Evolutionary conservation across 2,113 vertebrate species (phyloP).

Genomic region (Theristicus caerulescens): DNA sequence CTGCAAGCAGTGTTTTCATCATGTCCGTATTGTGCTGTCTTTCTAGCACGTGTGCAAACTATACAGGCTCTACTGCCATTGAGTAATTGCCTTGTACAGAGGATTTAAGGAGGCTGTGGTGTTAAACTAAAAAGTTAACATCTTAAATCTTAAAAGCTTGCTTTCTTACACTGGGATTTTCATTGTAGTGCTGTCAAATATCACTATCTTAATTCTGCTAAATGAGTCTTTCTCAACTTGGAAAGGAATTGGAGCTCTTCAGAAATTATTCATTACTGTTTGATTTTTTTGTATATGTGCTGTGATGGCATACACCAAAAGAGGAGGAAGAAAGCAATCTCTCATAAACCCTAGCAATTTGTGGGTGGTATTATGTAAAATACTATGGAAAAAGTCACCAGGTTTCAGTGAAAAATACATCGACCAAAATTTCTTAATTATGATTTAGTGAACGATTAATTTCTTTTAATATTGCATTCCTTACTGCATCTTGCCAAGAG

Average conservation of each 20-base stretch:
- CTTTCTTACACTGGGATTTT: background rate
- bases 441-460: background rate
- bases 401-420: background rate
- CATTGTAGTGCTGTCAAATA: background rate
- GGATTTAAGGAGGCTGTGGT: background rate
- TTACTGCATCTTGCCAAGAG: background rate
- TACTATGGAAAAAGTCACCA: background rate
- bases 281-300: background rate
- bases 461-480: background rate
- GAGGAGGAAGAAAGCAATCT: background rate
- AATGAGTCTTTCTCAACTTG: background rate
- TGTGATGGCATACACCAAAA: background rate
- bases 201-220: background rate
- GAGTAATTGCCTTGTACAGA: background rate
- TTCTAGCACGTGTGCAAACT: background rate
- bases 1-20: background rate
- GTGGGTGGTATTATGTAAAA: background rate
- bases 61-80: background rate
- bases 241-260: background rate
- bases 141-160: background rate
- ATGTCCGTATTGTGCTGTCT: background rate
- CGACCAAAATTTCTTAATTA: background rate
- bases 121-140: background rate
- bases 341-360: background rate
- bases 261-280: background rate